Evolutionary conservation across 1,140 invertebrate genomes (phyloP).

Genomic region (Papilio helenus): DNA sequence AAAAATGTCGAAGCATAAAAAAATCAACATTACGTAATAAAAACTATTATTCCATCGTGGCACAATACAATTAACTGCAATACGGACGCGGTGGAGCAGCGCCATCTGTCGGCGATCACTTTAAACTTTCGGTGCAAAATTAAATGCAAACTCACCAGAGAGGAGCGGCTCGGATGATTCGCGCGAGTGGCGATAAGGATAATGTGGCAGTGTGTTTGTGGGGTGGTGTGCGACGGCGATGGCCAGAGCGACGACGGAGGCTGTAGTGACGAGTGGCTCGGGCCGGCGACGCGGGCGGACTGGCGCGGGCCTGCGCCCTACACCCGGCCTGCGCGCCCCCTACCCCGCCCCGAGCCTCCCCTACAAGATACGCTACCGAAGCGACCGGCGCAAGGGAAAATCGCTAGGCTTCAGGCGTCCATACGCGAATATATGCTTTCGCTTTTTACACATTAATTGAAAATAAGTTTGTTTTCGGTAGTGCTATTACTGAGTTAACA

Average conservation of each 20-base stretch:
- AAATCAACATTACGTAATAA: conserved; percentile 60
- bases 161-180: conserved; percentile 35
- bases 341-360: conserved; percentile 58
- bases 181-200: conserved; percentile 39
- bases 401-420: conserved; percentile 17
- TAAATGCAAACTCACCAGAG: conserved; percentile 51
- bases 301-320: conserved; percentile 59
- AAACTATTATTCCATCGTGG: conserved; percentile 50
- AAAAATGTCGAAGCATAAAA: background rate
- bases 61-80: conserved; percentile 66
- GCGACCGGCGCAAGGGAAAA: background rate
- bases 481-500: background rate
- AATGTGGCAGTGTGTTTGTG: conserved; percentile 33
- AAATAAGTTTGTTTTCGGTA: conserved; percentile 10
- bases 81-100: conserved; percentile 61
- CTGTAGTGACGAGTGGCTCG: conserved; percentile 47
- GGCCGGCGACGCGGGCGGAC: conserved; percentile 58
- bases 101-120: conserved; percentile 58
- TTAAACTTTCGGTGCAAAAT: conserved; percentile 31
- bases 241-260: background rate
- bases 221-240: conserved; percentile 19
- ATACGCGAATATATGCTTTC: conserved; percentile 9
- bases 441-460: conserved; percentile 15
- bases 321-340: conserved; percentile 55
- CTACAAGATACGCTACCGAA: conserved; percentile 15